Evolutionary conservation across 2,113 vertebrate species (phyloP).

Genomic region (Rafetus swinhoei): DNA sequence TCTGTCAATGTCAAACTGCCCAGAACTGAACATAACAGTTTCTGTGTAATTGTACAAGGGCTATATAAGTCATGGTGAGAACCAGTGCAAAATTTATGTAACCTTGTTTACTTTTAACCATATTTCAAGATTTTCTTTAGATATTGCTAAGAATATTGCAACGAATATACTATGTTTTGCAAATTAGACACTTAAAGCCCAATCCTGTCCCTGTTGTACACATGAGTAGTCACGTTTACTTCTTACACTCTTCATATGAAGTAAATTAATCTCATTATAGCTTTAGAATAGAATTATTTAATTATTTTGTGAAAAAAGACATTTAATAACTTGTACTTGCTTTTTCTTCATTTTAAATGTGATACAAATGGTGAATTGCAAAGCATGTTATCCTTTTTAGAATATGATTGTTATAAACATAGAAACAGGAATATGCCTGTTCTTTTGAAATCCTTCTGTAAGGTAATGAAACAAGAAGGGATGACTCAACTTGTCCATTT

Average conservation of each 20-base stretch:
- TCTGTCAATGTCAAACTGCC: not conserved
- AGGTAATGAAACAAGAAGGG: not conserved
- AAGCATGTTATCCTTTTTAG: constrained; percentile 6
- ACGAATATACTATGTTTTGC: no score
- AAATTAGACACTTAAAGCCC: not conserved
- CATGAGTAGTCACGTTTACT: no score
- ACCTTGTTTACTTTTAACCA: not conserved
- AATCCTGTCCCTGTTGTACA: not conserved
- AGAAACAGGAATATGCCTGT: not conserved
- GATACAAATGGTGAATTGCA: not conserved
- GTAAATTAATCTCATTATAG: not conserved
- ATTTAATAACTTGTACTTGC: constrained; percentile 36
- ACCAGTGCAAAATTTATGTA: not conserved
- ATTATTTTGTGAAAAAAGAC: constrained; percentile 2
- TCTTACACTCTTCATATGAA: not conserved
- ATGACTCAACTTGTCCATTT: not conserved
- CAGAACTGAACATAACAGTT: not conserved
- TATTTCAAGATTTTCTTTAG: not conserved
- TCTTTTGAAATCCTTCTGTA: constrained; percentile 43
- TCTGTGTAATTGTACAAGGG: not conserved
- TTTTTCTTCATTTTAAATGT: constrained; percentile 39
- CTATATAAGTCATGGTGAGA: not conserved
- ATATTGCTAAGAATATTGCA: not conserved
- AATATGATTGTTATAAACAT: not conserved
- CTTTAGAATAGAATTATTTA: not conserved